Evolutionary conservation across 2,888 invertebrate genomes (phyloP).

Genomic region (Tanypteryx hageni): DNA sequence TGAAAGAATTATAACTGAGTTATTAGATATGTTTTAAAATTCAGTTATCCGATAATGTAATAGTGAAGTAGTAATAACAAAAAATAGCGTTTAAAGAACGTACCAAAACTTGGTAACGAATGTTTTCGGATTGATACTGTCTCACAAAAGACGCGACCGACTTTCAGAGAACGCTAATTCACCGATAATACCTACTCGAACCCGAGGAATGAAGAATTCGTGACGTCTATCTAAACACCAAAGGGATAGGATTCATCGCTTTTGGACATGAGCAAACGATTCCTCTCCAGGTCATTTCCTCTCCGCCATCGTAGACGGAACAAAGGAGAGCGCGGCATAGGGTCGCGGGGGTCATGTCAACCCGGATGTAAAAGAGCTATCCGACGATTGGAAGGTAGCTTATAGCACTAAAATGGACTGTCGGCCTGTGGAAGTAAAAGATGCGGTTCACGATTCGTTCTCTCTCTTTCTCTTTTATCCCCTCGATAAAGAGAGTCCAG

Average conservation of each 20-base stretch:
- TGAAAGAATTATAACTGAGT: too few relatives aligned
- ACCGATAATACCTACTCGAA: background rate
- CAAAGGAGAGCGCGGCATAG: background rate
- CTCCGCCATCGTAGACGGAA: background rate
- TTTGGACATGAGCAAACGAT: background rate
- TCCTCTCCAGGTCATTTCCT: background rate
- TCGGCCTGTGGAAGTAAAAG: background rate
- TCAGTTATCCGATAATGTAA: too few relatives aligned
- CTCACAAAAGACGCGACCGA: too few relatives aligned
- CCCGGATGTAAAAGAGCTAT: slow-evolving; percentile 13
- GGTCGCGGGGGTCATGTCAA: background rate
- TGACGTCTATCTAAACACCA: background rate
- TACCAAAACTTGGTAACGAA: too few relatives aligned
- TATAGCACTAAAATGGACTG: slow-evolving; percentile 13
- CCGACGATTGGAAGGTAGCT: slow-evolving; percentile 13
- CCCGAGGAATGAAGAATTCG: background rate
- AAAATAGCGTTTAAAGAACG: too few relatives aligned
- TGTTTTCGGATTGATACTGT: too few relatives aligned
- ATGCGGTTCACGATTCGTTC: background rate
- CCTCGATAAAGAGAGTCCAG: background rate
- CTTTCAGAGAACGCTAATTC: background rate
- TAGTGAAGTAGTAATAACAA: too few relatives aligned
- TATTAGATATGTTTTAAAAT: too few relatives aligned
- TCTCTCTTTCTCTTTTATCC: background rate
- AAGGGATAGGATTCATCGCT: background rate